Base-by-base conservation (phyloP, 2,888 invertebrate genomes). In the Brachyopa scutellaris region DNA sequence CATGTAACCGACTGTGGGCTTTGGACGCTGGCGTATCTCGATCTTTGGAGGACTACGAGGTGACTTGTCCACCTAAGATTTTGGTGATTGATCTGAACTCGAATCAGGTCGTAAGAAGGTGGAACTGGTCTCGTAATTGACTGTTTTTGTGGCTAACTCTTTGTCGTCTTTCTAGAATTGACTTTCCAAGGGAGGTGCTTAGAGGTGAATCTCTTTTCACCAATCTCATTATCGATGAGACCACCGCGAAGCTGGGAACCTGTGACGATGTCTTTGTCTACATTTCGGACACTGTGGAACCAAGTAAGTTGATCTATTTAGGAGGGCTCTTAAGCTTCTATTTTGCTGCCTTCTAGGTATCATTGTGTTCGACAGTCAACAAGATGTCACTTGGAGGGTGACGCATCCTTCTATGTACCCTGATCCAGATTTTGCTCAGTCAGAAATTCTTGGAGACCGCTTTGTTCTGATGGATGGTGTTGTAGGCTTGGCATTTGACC, bases 321-420 rank as follows among this genome's bases (percentile, higher is more conserved):
- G 23, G 2, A 23, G 3, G 1, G 11, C 7, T 13, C 1, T 11
- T 23, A 17, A 49, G 9, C 8, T n/a, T 3, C 2, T 11, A 1
- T 11, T 7, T 17, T 38, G n/a, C n/a, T n/a, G n/a, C n/a, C 66
- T 69, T 84, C 0, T 40, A 89, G 89, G 85, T 7, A 89, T 91
- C 53, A 87, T 91, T 19, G 91, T 91, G 0, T 91, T 90, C 47
- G 96, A 97, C 86, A 94, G 93, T 7, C 91, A 92, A 2, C 93
- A 93, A 45, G 96, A 96, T 88, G 93, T 94, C 82, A 95, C 96
- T 26, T 96, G 96, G 96, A 92, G 96, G 51, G 91, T 95, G 1
- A 92, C 94, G 21, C 96, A 96, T 89, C 94, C 96, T 0, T 93
- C 95, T 49, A 96, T 97, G 96, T 96, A 94, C 89, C 96, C 96